Evolutionary conservation across 2,888 invertebrate species (phyloP), one percentile per base, ranked within the genome.

Genomic region (Conus canariensis): DNA sequence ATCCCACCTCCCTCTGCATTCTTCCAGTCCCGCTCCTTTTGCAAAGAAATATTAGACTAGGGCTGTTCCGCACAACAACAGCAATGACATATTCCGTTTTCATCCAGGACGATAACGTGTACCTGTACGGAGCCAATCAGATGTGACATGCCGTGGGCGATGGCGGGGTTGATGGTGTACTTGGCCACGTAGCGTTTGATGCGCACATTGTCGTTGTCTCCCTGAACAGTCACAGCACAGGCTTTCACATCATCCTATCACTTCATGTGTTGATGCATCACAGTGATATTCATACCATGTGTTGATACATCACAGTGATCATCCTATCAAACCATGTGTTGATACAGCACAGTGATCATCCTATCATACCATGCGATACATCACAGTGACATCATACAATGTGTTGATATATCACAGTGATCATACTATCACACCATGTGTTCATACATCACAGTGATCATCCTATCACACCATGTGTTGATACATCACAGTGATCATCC

Each of bases 121-220:
- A 95, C 95, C 93, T 95, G 93, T 0, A 96, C 91, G 0, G 95
- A 95, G 70, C 96, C 96, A 67, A 96, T 93, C 0, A 95, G 82
- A 83, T 94, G 93, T 0, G 93, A 91, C 91, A 95, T 93, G 8
- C 96, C 96, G 89, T 95, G 95, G 14, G 95, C 94, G 6, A 95
- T 93, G 30, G 96, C 95, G 2, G 96, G 95, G 91, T 96, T 96
- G 90, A 96, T 94, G 16, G 96, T 96, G 91, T 96, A 96, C 91
- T 96, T 96, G 64, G 96, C 96, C 8, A 96, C 90, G 88, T 95
- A 96, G 45, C 96, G 91, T 85, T 92, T 93, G 14, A 95, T 95
- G 87, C 96, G 93, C 30, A 94, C 87, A 88, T 96, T 96, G 92
- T 96, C 96, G 90, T 95, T 95, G 25, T 94, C 93, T 9, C 94